These are phyloP conservation scores for Xyrauchen texanus DNA, from an alignment of 2,113 vertebrate genomes.

Conservation along the genomic window DNA sequence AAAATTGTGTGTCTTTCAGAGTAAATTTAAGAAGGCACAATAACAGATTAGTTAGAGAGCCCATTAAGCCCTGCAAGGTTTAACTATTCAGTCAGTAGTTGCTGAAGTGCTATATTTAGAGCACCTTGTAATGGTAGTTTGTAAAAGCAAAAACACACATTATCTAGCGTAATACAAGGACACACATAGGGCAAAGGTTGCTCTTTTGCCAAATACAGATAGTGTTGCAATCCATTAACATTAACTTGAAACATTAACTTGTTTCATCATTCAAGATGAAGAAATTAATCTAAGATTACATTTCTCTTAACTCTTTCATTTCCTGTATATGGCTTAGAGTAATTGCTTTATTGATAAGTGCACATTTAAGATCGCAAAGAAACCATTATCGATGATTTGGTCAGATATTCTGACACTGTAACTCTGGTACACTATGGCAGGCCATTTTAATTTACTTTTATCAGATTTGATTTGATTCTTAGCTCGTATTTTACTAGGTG, in stretches of 20 bases:
- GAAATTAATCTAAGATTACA: conserved; percentile 12
- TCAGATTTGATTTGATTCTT: no score
- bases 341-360: background rate
- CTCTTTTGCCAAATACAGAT: conserved; percentile 4
- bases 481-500: background rate
- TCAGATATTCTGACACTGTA: background rate
- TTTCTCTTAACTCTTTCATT: background rate
- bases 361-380: background rate
- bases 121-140: background rate
- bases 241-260: background rate
- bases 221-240: conserved; percentile 5
- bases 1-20: background rate
- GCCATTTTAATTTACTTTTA: background rate
- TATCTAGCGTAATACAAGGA: conserved; percentile 4
- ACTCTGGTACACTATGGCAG: background rate
- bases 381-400: background rate
- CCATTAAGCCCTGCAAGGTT: background rate
- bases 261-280: conserved; percentile 32
- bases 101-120: background rate
- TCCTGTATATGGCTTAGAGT: background rate
- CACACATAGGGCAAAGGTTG: conserved; percentile 23
- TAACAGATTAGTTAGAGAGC: background rate
- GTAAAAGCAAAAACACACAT: background rate
- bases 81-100: background rate
- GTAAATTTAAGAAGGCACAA: background rate